Base-by-base conservation (phyloP, 2,797 vertebrate genomes). In the Bucorvus abyssinicus region DNA sequence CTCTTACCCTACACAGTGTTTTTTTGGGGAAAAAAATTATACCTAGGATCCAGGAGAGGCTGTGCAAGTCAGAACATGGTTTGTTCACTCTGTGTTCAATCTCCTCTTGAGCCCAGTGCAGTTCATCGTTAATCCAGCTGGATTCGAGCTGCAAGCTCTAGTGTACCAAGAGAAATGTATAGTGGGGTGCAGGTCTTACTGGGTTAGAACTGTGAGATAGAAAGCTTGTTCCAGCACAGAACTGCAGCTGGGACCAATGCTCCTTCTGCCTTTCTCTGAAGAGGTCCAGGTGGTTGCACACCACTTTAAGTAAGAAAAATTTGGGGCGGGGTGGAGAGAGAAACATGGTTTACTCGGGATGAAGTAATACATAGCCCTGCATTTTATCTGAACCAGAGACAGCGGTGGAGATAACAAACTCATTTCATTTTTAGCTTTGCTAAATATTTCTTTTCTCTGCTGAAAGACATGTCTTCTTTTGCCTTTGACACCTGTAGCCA, bases 401-500 rank as follows among this genome's bases (percentile, higher is more conserved):
- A 59, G 38, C 47, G 49, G 16, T 60, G 56, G 17, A n/a, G 14
- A 63, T 34, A 87, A 59, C 18, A 79, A 87, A 91, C 68, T 36
- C 0, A 11, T 76, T 69, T 92, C 16, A 4, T 40, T 76, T 91
- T 78, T 79, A 52, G 29, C 78, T 94, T 55, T 82, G 56, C 47
- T 87, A 45, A 94, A 23, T 75, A 29, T 76, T 93, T 27, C 18
- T 86, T 85, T 84, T 74, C 52, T 73, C 26, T 90, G 21, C 67
- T 90, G 49, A 73, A 84, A 71, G 65, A 27, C 36, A 18, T 15
- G 7, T 86, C 93, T 90, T 38, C 32, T 87, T 92, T 60, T 94
- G 63, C 80, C 47, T 95, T 82, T 93, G 74, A 76, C 93, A 90
- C 93, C 90, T 94, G 84, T 95, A 80, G 34, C 57, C 30, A 18